Evolutionary conservation across 2,888 invertebrate species (phyloP), one percentile per base, ranked within the genome.

Genomic region (Papilio protenor): DNA sequence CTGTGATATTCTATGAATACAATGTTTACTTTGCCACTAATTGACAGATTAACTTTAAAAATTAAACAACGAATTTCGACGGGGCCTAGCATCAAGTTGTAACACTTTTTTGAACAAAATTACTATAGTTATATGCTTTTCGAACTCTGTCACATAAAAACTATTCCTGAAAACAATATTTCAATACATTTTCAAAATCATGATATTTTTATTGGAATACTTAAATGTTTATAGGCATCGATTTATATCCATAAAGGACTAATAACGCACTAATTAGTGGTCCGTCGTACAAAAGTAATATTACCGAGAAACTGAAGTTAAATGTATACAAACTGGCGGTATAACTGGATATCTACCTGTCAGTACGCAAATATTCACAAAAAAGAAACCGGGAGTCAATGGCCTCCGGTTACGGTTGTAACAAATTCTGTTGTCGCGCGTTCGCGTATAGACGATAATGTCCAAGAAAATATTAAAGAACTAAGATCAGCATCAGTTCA

Each of bases 321-420:
- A 74, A 52, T 64, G 71, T 45, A n/a, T 64, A 78, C 45, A 64
- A 55, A 40, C 14, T 75, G 21, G 55, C 71, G 33, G 57, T 47
- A 69, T 78, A 76, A 78, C 78, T 78, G 78, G 76, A 78, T 55
- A 75, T 73, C 27, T 78, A 72, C 78, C 55, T 75, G 75, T 75
- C 72, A 72, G 75, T 75, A 73, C 72, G 72, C 72, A 78, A 75
- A 78, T 78, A 78, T 75, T 78, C 49, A 75, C 75, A 78, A 78
- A 78, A 75, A 71, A 71, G 49, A 18, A 66, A 66, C 18, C 77
- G 71, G 75, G 78, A 78, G 78, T 78, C 78, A 78, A 61, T 78
- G 78, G 78, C 78, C 78, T 71, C 72, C 72, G 47, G 55, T 72
- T 78, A 78, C 78, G 47, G 75, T 75, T 78, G 75, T 75, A 78